Evolutionary conservation across 2,113 vertebrate species (phyloP).

Genomic region (Cyphomyrus discorhynchus): DNA sequence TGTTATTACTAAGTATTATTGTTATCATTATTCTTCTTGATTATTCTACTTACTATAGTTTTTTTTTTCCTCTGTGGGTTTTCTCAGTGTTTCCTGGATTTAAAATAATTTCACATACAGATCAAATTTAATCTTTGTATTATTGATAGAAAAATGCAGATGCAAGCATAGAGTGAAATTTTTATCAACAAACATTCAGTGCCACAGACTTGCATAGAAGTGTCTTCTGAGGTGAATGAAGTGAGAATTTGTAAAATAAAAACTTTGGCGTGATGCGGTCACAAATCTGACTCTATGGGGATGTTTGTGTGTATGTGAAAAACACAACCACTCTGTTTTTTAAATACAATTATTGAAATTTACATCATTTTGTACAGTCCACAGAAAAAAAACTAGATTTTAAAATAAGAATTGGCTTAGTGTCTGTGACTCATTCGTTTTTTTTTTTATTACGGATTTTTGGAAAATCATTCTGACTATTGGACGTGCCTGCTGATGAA

Average conservation of each 20-base stretch:
- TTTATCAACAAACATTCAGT: slow-evolving; percentile 1
- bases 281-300: slow-evolving; percentile 29
- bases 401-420: slow-evolving; percentile 54
- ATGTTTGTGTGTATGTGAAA: slow-evolving; percentile 31
- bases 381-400: neutral
- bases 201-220: slow-evolving; percentile 47
- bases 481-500: slow-evolving; percentile 2
- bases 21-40: slow-evolving; percentile 61
- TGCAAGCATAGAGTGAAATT: slow-evolving; percentile 37
- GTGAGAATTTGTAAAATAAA: slow-evolving; percentile 43
- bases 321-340: slow-evolving; percentile 28
- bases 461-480: slow-evolving; percentile 11
- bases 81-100: slow-evolving; percentile 68
- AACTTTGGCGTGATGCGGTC: slow-evolving; percentile 25
- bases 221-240: slow-evolving; percentile 53
- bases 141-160: slow-evolving; percentile 46
- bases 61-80: slow-evolving; percentile 63
- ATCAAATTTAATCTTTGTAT: slow-evolving; percentile 50
- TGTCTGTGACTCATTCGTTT: slow-evolving; percentile 30
- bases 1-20: slow-evolving; percentile 65
- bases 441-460: slow-evolving; percentile 48
- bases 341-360: neutral
- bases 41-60: slow-evolving; percentile 58
- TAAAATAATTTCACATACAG: slow-evolving; percentile 62
- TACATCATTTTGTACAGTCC: neutral